Base-by-base conservation (phyloP, 2,113 vertebrate species). In the Opisthocomus hoazin region DNA sequence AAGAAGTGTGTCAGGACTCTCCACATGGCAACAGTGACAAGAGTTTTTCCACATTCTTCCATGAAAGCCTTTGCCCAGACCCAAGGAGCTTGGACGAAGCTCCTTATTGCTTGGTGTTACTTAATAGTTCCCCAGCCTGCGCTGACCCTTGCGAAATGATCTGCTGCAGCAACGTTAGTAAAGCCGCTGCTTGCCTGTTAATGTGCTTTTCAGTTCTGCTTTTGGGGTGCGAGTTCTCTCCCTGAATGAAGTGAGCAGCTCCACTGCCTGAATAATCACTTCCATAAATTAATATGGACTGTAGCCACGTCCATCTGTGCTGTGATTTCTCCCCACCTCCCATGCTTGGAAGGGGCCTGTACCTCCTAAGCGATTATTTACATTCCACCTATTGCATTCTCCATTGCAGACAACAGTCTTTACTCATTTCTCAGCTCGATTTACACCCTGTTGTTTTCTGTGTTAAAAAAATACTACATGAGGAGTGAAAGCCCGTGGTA, bases 221-320 rank as follows among this genome's bases (percentile, higher is more conserved):
- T 90, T 93, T 84, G 79, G 77, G 87, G 77, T 76, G 74, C 20
- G 12, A 96, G 91, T 22, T 89, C 12, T 15, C 65, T 93, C 84
- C 77, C 91, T 76, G 77, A 97, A 96, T 94, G 87, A 95, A 97
- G 93, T 92, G 95, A 97, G 93, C 95, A 96, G 77, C 93, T 96
- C 77, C 34, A 23, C 36, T 87, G 89, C 69, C 87, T 96, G 87
- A 90, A 94, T 84, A 95, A 89, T 94, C 91, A 89, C 73, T 91
- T 87, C 41, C 88, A 84, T 51, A 84, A 93, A 96, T 94, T 69
- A 93, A 71, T 88, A 95, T 93, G 88, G 92, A 81, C 85, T 78
- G 89, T 69, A 84, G 94, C 86, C 94, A 79, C 0, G 1, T 96
- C 90, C 95, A 94, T 93, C 96, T 94, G 94, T 96, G 95, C 84